phyloP scores from a whole-genome alignment of 2,888 invertebrate genomes.

The Eubasilissa splendida region DNA sequence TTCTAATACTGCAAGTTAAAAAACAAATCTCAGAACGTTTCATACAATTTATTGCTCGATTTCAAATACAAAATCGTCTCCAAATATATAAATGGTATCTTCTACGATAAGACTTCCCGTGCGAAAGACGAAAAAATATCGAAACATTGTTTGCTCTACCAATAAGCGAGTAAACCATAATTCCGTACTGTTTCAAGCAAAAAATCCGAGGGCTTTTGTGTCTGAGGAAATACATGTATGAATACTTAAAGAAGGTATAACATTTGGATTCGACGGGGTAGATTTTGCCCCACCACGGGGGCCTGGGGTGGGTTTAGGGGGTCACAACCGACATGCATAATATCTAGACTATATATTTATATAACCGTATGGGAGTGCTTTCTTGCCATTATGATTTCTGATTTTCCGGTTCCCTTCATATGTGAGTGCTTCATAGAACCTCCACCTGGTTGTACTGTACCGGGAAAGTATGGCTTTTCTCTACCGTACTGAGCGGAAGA shows the following conservation, averaged over 20 bases:
- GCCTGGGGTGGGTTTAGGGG: conserved; percentile 1
- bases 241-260: conserved; percentile 49
- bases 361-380: conserved; percentile 47
- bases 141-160: conserved; percentile 40
- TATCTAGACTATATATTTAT: conserved; percentile 51
- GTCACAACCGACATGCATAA: conserved; percentile 28
- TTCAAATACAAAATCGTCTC: conserved; percentile 35
- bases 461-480: background rate
- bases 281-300: background rate
- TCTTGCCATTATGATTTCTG: conserved; percentile 58
- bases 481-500: too few relatives aligned
- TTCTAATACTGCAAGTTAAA: conserved; percentile 10
- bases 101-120: conserved; percentile 6
- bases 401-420: conserved; percentile 57
- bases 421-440: conserved; percentile 50
- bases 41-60: conserved; percentile 34
- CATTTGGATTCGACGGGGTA: conserved; percentile 40
- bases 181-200: conserved; percentile 40
- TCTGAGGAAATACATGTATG: conserved; percentile 43
- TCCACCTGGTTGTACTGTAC: background rate
- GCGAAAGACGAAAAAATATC: conserved; percentile 7
- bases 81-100: conserved; percentile 33
- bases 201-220: conserved; percentile 43
- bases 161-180: conserved; percentile 47
- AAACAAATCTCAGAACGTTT: conserved; percentile 8